These are phyloP conservation scores for Acleris holmiana DNA, from an alignment of 2,888 invertebrate species.

Conservation along the genomic window DNA sequence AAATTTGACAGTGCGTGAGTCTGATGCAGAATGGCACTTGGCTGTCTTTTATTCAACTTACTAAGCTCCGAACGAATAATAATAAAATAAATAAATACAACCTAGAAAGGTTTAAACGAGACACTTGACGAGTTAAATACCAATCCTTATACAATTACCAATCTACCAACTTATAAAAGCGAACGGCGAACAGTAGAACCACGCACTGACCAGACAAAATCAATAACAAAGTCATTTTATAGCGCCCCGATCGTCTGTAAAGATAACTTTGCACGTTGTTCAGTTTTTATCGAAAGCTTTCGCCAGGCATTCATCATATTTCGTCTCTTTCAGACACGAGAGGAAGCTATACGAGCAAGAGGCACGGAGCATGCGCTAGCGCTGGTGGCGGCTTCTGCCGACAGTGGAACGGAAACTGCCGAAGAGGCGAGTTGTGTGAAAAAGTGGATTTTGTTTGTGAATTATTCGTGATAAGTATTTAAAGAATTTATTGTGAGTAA, in stretches of 20 bases:
- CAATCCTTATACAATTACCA: slow-evolving; percentile 37
- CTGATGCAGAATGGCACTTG: neutral
- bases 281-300: slow-evolving; percentile 52
- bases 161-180: slow-evolving; percentile 15
- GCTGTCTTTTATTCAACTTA: too few relatives aligned
- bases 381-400: slow-evolving; percentile 53
- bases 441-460: slow-evolving; percentile 24
- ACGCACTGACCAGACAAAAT: neutral
- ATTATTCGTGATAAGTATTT: slow-evolving; percentile 12
- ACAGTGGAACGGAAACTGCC: slow-evolving; percentile 54
- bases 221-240: neutral
- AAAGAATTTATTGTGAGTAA: slow-evolving; percentile 9
- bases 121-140: slow-evolving; percentile 37
- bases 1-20: neutral
- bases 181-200: neutral
- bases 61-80: neutral
- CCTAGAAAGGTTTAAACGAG: slow-evolving; percentile 31
- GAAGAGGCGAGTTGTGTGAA: slow-evolving; percentile 43
- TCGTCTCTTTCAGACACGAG: slow-evolving; percentile 48
- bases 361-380: slow-evolving; percentile 46
- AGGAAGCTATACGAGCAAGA: slow-evolving; percentile 30
- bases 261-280: slow-evolving; percentile 24
- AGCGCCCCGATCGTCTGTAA: slow-evolving; percentile 23
- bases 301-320: slow-evolving; percentile 57
- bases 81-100: slow-evolving; percentile 33